Base-by-base conservation (phyloP, 2,797 vertebrate genomes). In the Gymnothorax reevesii region DNA sequence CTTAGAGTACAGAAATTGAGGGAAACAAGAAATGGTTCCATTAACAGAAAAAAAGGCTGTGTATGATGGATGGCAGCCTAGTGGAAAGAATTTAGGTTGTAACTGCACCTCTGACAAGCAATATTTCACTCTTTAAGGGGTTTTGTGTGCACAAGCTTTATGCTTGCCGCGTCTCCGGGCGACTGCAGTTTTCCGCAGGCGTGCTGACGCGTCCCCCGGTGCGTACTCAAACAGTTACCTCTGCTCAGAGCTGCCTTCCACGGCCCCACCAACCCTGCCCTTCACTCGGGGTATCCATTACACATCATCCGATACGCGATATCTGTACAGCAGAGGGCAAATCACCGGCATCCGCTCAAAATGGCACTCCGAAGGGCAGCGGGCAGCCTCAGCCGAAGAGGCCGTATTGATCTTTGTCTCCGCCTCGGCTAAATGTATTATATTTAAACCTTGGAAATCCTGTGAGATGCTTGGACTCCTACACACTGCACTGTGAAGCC, bases 331-430 rank as follows among this genome's bases (percentile, higher is more conserved):
- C 88, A 89, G 87, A 89, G 59, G 85, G 73, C 57, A 60, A 86
- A 86, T 79, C 57, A 27, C 75, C 33, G 25, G 25, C 92, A 92
- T 94, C 92, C 90, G 90, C 87, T 83, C 84, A 82, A 89, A 88
- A 88, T 89, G 89, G 84, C 83, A 66, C 33, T 88, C 91, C 94
- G 93, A 95, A 95, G 94, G 94, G 90, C 94, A 94, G 92, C 91
- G 87, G 87, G 84, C 84, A 71, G 69, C 82, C 77, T 84, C 33
- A 0, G 42, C 52, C 15, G 33, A 27, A 73, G 25, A 85, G 64
- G 80, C 27, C 54, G 10, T 86, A 90, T 89, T 87, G 88, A 90
- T 90, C 84, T 82, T 83, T 83, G 75, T 82, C 64, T 60, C 73
- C 55, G 49, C 83, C 87, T 20, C 82, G 73, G 64, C 87, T 79